Conservation (phyloP, 1,140 invertebrate genomes). For the Leptoteleia sp. region DNA sequence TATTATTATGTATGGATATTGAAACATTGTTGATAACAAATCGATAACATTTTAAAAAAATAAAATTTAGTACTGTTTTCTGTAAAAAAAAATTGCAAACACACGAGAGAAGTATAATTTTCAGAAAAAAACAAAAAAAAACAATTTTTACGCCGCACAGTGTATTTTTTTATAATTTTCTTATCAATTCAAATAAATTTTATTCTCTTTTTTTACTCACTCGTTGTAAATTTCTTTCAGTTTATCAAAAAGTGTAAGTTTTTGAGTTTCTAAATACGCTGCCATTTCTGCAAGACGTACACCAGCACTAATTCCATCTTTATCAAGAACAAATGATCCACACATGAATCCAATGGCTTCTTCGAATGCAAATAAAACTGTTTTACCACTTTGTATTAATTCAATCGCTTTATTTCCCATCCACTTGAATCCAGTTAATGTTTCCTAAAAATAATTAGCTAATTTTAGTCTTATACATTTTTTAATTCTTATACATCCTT, state of each 20-base stretch:
- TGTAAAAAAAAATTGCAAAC: no score
- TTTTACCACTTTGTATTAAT: slow-evolving; percentile 86
- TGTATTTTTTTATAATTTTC: no score
- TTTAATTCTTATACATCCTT: no score
- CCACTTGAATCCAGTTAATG: slow-evolving; percentile 99
- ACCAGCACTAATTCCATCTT: slow-evolving; percentile 96
- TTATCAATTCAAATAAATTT: no score
- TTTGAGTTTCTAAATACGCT: slow-evolving; percentile 86
- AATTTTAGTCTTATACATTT: no score
- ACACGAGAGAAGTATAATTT: no score
- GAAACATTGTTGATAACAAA: no score
- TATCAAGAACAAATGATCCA: slow-evolving; percentile 92
- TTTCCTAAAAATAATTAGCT: slow-evolving; percentile 85
- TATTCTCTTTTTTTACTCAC: slow-evolving; percentile 75
- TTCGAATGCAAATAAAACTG: slow-evolving; percentile 97
- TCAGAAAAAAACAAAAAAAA: no score
- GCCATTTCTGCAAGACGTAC: slow-evolving; percentile 90
- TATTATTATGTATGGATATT: no score
- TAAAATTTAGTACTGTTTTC: no score
- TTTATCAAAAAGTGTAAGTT: slow-evolving; percentile 87
- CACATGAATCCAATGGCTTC: slow-evolving; percentile 98
- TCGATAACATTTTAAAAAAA: no score
- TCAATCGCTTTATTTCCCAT: slow-evolving; percentile 95
- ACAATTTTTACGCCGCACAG: no score
- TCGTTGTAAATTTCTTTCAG: slow-evolving; percentile 89